Conservation (phyloP, 1,140 invertebrate species). For the Euwallacea similis region DNA sequence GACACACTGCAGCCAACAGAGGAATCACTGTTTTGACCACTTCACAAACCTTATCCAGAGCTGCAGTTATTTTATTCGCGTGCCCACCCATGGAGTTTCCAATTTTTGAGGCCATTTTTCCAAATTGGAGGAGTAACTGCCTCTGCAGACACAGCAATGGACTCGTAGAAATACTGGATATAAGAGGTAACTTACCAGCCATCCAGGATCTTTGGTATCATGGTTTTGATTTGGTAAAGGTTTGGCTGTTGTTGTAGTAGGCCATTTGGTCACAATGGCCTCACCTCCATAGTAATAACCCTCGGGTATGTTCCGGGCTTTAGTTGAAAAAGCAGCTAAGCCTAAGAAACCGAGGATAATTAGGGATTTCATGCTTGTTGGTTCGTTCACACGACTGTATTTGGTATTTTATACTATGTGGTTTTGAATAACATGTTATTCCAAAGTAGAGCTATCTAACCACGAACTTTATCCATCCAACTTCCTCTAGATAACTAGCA, state of each 20-base stretch:
- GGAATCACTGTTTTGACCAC: constrained; percentile 52
- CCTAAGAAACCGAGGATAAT: not conserved
- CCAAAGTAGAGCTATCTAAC: too few species aligned
- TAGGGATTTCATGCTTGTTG: too few species aligned
- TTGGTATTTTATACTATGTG: too few species aligned
- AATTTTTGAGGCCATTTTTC: constrained; percentile 47
- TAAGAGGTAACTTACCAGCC: constrained; percentile 37
- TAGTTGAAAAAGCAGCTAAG: not conserved
- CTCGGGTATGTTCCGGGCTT: constrained; percentile 18
- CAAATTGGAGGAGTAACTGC: constrained; percentile 48
- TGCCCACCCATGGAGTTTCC: constrained; percentile 48
- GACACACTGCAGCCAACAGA: constrained; percentile 51
- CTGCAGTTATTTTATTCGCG: constrained; percentile 46
- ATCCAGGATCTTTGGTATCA: constrained; percentile 37
- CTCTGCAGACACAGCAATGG: constrained; percentile 35
- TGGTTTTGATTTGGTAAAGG: constrained; percentile 10
- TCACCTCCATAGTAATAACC: constrained; percentile 35
- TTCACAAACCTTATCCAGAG: constrained; percentile 52
- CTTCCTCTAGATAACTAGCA: too few species aligned
- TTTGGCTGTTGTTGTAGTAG: constrained; percentile 4
- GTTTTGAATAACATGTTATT: too few species aligned
- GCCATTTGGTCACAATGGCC: constrained; percentile 41
- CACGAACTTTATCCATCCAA: too few species aligned
- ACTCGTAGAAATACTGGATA: not conserved
- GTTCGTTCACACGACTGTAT: too few species aligned